These are phyloP conservation scores for Chamaetylas fuelleborni DNA, from an alignment of 2,113 vertebrate genomes.

Conservation along the genomic window DNA sequence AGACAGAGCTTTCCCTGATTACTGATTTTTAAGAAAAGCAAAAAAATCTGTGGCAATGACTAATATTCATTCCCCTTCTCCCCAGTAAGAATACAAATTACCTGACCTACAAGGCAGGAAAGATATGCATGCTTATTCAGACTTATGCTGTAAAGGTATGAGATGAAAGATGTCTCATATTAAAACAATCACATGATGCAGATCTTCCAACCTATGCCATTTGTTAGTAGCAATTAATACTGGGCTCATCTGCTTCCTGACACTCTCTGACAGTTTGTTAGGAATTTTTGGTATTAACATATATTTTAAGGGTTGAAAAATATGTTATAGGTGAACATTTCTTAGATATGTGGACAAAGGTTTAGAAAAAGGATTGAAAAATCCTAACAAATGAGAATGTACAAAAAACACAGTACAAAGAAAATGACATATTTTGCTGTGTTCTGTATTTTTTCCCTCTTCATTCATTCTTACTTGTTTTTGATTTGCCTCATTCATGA, in stretches of 20 bases:
- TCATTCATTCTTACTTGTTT: not conserved
- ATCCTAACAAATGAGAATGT: not conserved
- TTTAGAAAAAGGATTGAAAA: not conserved
- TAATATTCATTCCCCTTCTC: not conserved
- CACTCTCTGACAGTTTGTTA: not conserved
- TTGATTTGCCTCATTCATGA: not conserved
- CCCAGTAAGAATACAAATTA: not conserved
- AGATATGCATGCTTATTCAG: not conserved
- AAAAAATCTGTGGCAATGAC: not conserved
- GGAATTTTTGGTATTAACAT: not conserved
- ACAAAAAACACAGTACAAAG: not conserved
- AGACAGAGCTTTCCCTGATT: not conserved
- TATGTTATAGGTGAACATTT: not conserved
- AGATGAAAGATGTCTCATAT: not conserved
- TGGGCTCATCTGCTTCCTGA: constrained; percentile 7
- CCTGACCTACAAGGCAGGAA: not conserved
- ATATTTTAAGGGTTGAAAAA: not conserved
- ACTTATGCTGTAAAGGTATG: not conserved
- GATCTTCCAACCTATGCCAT: not conserved
- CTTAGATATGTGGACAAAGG: not conserved
- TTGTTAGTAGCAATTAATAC: not conserved
- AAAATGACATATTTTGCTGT: not conserved
- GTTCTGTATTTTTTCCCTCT: not conserved
- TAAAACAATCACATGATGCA: not conserved
- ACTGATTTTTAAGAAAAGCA: not conserved